These are phyloP conservation scores for Masticophis lateralis DNA, from an alignment of 2,797 vertebrate species.

Conservation along the genomic window DNA sequence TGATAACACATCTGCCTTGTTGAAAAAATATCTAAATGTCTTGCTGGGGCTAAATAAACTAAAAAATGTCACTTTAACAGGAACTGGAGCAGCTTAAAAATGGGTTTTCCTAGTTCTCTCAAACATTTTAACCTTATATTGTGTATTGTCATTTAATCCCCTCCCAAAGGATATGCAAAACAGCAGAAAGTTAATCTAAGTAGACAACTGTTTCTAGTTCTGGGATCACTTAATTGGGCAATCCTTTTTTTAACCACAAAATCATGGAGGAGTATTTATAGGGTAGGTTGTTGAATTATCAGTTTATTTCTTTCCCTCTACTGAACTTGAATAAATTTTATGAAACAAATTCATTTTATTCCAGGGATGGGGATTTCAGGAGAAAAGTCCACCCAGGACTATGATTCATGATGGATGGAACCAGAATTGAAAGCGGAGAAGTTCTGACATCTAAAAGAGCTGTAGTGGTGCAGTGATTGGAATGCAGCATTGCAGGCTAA, in stretches of 20 bases:
- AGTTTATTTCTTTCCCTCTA: not conserved
- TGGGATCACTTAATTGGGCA: slow-evolving; percentile 3
- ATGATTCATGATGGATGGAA: not conserved
- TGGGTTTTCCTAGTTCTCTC: slow-evolving; percentile 9
- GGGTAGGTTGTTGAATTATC: not conserved
- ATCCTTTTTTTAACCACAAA: not conserved
- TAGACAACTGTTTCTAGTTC: slow-evolving; percentile 10
- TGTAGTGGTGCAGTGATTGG: too few species aligned
- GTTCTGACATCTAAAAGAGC: not conserved
- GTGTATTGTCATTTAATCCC: slow-evolving; percentile 22
- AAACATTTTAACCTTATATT: slow-evolving; percentile 33
- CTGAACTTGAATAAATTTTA: not conserved
- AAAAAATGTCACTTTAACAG: slow-evolving; percentile 46
- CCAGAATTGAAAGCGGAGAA: not conserved
- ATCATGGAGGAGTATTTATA: not conserved
- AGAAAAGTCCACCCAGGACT: not conserved
- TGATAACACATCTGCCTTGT: slow-evolving; percentile 74
- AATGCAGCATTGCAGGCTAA: too few species aligned
- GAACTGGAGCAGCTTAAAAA: slow-evolving; percentile 38
- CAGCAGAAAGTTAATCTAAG: slow-evolving; percentile 9
- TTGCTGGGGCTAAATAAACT: slow-evolving; percentile 53
- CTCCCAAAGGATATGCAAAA: not conserved
- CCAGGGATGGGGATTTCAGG: not conserved
- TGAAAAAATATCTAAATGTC: slow-evolving; percentile 71
- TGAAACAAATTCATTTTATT: not conserved